phyloP scores from a whole-genome alignment of 2,113 vertebrate genomes.

The zebrafish (Danio rerio) region GRCz12tu NC_133178.1:29203501-29204000 shows the following conservation, averaged over 20 bases:
- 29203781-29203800: conserved; percentile 58
- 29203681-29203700: conserved; percentile 44
- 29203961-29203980: conserved; percentile 35
- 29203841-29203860: conserved; percentile 26
- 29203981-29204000: conserved; percentile 54
- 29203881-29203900: conserved; percentile 30
- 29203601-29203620: conserved; percentile 67
- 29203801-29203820: conserved; percentile 32
- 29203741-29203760: conserved; percentile 72
- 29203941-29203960: background rate
- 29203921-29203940: conserved; percentile 1
- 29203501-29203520: too few species aligned
- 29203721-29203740: conserved; percentile 77
- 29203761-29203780: conserved; percentile 70
- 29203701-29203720: conserved; percentile 65
- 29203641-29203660: conserved; percentile 73
- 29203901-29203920: conserved; percentile 26
- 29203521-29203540: too few species aligned
- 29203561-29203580: background rate
- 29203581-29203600: conserved; percentile 61
- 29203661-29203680: conserved; percentile 24
- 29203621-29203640: conserved; percentile 71
- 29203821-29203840: conserved; percentile 30
- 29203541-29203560: background rate
- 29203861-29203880: conserved; percentile 30